phyloP scores from a whole-genome alignment of 2,113 vertebrate genomes.

The Neolamprologus variostigma region DNA sequence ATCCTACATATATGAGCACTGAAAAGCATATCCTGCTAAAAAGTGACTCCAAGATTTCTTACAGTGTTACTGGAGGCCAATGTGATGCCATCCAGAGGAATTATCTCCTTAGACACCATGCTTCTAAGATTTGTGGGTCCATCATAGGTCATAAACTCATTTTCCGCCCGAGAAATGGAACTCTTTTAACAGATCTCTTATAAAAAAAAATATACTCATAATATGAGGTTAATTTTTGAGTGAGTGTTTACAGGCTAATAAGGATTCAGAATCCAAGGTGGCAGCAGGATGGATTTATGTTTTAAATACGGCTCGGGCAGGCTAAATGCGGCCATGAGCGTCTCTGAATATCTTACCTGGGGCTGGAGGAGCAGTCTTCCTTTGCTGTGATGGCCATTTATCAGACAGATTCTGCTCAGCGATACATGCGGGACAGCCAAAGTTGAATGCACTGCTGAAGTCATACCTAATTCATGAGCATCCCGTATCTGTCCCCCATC shows the following conservation, averaged over 20 bases:
- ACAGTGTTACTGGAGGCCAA: background rate
- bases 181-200: background rate
- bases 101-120: background rate
- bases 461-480: conserved; percentile 67
- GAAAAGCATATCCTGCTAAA: background rate
- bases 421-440: conserved; percentile 47
- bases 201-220: background rate
- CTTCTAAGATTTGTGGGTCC: background rate
- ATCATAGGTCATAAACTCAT: background rate
- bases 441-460: conserved; percentile 55
- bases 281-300: background rate
- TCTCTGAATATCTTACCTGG: conserved; percentile 36
- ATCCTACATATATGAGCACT: background rate
- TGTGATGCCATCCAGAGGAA: background rate
- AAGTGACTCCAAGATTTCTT: background rate
- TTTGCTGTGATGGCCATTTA: conserved; percentile 45
- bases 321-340: background rate
- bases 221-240: background rate
- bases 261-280: background rate
- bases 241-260: background rate
- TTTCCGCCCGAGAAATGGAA: background rate
- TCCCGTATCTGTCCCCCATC: conserved; percentile 33
- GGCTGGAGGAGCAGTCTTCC: conserved; percentile 22
- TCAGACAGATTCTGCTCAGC: conserved; percentile 49
- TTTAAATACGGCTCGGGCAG: background rate